A percentile compares a stretch with the other conserved stretches of the same genome.
Evolutionary conservation across 1,140 invertebrate species (phyloP).

Genomic region (Mycetomoellerius zeteki): DNA sequence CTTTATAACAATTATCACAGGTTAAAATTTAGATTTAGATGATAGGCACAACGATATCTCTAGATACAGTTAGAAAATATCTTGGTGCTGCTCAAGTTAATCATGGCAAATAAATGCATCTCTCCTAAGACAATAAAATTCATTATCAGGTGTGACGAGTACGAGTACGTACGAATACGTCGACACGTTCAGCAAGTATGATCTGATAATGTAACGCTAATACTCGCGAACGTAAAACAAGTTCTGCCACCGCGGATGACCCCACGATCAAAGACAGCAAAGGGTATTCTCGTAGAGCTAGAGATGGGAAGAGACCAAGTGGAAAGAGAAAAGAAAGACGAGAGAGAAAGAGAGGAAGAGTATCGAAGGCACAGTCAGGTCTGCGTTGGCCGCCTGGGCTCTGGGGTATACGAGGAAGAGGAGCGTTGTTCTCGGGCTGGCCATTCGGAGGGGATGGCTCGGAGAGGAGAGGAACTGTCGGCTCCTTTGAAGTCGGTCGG

Average conservation of each 20-base stretch:
- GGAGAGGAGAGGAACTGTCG: slow-evolving; percentile 85
- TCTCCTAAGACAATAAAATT: slow-evolving; percentile 9
- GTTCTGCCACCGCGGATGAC: slow-evolving; percentile 40
- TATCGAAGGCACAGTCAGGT: slow-evolving; percentile 74
- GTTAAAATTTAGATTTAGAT: slow-evolving; percentile 17
- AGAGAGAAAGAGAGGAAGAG: slow-evolving; percentile 48
- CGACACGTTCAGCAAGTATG: not conserved
- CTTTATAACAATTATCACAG: not conserved
- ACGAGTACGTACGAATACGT: not conserved
- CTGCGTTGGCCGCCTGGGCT: slow-evolving; percentile 75
- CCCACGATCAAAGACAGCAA: slow-evolving; percentile 65
- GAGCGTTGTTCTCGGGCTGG: slow-evolving; percentile 81
- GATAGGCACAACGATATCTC: not conserved
- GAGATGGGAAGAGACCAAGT: slow-evolving; percentile 21
- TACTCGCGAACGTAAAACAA: slow-evolving; percentile 18
- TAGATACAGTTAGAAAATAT: not conserved
- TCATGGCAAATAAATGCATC: not conserved
- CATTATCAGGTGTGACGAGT: not conserved
- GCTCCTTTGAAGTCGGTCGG: slow-evolving; percentile 85
- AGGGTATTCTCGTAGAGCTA: slow-evolving; percentile 59
- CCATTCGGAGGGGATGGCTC: slow-evolving; percentile 81
- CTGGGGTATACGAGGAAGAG: slow-evolving; percentile 81
- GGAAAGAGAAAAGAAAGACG: slow-evolving; percentile 21
- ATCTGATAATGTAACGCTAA: slow-evolving; percentile 57
- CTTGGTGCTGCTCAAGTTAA: not conserved